Evolutionary conservation across 2,113 vertebrate species (phyloP), one percentile per base, ranked within the genome.

Genomic region (Pipra filicauda): DNA sequence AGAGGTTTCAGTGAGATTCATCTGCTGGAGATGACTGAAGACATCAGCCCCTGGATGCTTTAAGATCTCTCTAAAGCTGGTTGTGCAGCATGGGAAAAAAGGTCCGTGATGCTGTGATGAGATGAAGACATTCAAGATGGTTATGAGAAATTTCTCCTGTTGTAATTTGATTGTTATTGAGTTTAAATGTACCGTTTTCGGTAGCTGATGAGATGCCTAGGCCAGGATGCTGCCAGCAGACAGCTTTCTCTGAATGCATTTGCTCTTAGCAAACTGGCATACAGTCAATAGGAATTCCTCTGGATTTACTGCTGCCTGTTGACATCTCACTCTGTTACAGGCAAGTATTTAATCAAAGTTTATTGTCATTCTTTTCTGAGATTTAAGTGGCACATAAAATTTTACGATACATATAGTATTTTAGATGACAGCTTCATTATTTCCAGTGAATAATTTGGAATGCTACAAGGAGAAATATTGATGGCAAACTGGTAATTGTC

Each of bases 331-430:
- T 98, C 85, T 96, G 91, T 94, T 97, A 90, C 90, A 48, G 80
- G 94, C 95, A 98, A 96, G 93, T 93, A 98, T 97, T 97, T 97
- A 97, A 95, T 98, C 97, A 97, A 97, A 69, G 41, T 97, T 98
- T 97, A 98, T 97, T 98, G 97, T 95, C 95, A 96, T 96, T 98
- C 82, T 97, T 98, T 97, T 94, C 95, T 93, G 91, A 97, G 95
- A 97, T 97, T 98, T 97, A 97, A 98, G 94, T 96, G 97, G 91
- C 66, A 96, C 24, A 96, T 98, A 97, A 98, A 97, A 96, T 97
- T 97, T 98, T 98, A 98, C 61, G 95, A 93, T 84, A 95, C 35
- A 6, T 78, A 76, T 88, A 96, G 90, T 97, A 96, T 97, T 98
- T 98, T 97, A 57, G 51, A 95, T 97, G 97, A 97, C 91, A 94